Percentiles rank a stretch among this genome's conserved stretches.
phyloP scores from a whole-genome alignment of 2,797 vertebrate genomes.

The Hippopotamyrus pictus region DNA sequence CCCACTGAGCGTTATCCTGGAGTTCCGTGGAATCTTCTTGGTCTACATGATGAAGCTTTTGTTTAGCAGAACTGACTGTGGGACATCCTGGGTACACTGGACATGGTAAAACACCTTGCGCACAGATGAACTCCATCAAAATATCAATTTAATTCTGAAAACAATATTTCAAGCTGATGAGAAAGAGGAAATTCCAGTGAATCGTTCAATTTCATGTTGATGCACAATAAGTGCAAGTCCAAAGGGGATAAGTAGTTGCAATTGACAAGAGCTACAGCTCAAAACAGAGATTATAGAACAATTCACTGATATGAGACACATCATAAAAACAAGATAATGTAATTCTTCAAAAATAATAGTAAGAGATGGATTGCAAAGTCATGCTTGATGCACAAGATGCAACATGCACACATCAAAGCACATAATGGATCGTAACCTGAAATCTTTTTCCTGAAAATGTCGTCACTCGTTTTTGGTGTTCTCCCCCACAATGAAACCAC shows the following conservation, averaged over 20 bases:
- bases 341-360: conserved; percentile 14
- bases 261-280: not conserved
- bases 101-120: not conserved
- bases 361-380: conserved; percentile 31
- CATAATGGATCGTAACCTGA: conserved; percentile 26
- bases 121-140: not conserved
- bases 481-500: not conserved
- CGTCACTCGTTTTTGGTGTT: not conserved
- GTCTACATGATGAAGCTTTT: not conserved
- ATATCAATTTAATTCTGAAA: not conserved
- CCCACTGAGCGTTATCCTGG: not conserved
- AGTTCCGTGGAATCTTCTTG: not conserved
- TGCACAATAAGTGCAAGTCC: not conserved
- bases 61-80: not conserved
- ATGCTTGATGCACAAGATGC: conserved; percentile 32
- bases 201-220: not conserved
- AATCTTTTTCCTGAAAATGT: conserved; percentile 3
- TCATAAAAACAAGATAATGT: not conserved
- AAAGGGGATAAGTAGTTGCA: not conserved
- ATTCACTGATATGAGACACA: not conserved
- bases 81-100: not conserved
- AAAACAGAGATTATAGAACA: conserved; percentile 5
- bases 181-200: not conserved
- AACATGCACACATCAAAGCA: conserved; percentile 43
- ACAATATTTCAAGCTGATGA: not conserved